Evolutionary conservation across 2,113 vertebrate genomes (phyloP).

Genomic region (Ictalurus furcatus): DNA sequence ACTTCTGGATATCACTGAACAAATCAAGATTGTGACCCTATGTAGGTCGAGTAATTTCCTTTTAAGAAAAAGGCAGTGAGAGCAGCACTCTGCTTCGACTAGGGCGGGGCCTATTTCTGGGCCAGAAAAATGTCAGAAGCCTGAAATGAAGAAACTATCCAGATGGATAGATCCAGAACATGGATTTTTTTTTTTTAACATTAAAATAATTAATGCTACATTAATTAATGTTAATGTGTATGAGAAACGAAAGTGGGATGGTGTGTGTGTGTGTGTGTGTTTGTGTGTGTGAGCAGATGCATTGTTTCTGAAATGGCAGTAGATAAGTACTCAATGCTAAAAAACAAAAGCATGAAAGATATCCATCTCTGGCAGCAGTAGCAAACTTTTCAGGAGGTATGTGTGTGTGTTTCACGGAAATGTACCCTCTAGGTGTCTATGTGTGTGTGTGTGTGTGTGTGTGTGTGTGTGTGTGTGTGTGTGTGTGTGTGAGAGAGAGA

Average conservation of each 20-base stretch:
- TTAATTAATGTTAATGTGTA: neutral
- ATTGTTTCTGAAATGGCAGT: slow-evolving; percentile 2
- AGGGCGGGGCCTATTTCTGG: neutral
- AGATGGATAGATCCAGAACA: neutral
- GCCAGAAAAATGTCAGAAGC: neutral
- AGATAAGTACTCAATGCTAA: neutral
- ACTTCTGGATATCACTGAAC: neutral
- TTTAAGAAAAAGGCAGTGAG: neutral
- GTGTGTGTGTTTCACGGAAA: neutral
- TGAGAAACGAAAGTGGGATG: neutral
- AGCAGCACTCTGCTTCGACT: neutral
- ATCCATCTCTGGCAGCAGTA: slow-evolving; percentile 4
- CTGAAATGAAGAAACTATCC: neutral
- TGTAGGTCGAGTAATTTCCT: neutral
- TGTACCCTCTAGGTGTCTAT: neutral
- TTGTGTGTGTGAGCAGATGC: neutral
- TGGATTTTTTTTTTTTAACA: neutral
- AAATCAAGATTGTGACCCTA: neutral
- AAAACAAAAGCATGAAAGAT: slow-evolving; percentile 1
- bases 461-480: neutral
- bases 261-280: neutral
- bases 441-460: neutral
- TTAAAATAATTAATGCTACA: neutral
- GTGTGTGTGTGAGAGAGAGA: too few relatives aligned
- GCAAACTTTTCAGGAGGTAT: neutral